Base-by-base conservation (phyloP, 2,888 invertebrate species). In the Drosophila phalerata region DNA sequence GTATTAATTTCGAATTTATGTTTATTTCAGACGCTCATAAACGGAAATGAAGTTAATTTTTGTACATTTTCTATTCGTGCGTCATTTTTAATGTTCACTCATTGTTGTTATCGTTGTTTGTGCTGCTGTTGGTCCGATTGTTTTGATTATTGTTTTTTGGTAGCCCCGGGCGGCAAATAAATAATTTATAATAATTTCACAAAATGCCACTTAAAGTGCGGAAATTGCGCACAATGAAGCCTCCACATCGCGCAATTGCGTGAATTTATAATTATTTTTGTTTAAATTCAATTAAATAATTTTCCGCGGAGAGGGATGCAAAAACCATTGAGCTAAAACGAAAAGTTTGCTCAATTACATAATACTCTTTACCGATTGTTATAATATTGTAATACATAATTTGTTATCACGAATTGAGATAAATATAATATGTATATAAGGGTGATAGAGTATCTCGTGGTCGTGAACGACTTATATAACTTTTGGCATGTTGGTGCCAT, bases 41-140 rank as follows among this genome's bases (percentile, higher is more conserved):
- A 69, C 81, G 81, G 81, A 82, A 82, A 82, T 83, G 64, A 83
- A 82, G 73, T 76, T 83, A 83, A 83, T 82, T 83, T 83, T 74
- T 73, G 74, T 57, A 66, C 72, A 80, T 77, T 80, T 81, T 83
- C 83, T 66, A 82, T 75, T 77, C 75, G 77, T 69, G 75, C 83
- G 70, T 82, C 70, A 72, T 69, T 79, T 79, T 79, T 48, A 82
- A 82, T 82, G 63, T 30, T 38, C 49, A 42, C 45, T 78, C 57
- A 61, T 63, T 60, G 43, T 45, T 45, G 34, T 62, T 56, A 42
- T 43, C 47, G 34, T 45, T 64, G 55, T 40, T 65, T 51, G 19
- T 47, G 60, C 45, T 48, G 47, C 4, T 28, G 28, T 47, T 49
- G 53, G 52, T 55, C 30, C 52, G 51, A 63, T 57, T 63, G 63